phyloP scores from a whole-genome alignment of 2,888 invertebrate species.

The Leucoma salicis region DNA sequence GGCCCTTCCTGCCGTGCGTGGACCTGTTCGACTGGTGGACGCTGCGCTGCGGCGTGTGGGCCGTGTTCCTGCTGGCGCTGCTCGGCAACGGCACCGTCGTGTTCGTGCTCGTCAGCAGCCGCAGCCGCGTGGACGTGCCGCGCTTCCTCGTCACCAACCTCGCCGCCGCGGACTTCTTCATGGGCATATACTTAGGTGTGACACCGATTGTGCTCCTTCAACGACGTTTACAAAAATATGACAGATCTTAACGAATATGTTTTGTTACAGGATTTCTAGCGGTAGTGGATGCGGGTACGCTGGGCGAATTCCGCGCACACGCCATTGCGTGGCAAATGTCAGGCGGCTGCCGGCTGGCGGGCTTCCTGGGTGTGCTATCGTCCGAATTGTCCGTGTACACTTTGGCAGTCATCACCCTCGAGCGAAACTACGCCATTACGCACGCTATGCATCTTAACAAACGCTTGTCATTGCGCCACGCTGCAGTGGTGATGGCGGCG shows the following conservation, averaged over 20 bases:
- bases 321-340: slow-evolving; percentile 99
- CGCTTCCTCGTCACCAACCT: slow-evolving; percentile 98
- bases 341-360: slow-evolving; percentile 94
- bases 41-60: slow-evolving; percentile 97
- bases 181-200: slow-evolving; percentile 95
- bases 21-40: slow-evolving; percentile 99
- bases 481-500: slow-evolving; percentile 93
- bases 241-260: background rate
- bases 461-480: slow-evolving; percentile 93
- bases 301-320: slow-evolving; percentile 97
- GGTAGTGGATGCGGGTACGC: slow-evolving; percentile 96
- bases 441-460: slow-evolving; percentile 99
- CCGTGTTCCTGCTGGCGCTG: slow-evolving; percentile 96
- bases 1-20: slow-evolving; percentile 96
- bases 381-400: slow-evolving; percentile 98
- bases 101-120: slow-evolving; percentile 94
- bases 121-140: slow-evolving; percentile 97
- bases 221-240: background rate
- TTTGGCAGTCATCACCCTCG: slow-evolving; percentile 96
- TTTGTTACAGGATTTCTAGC: slow-evolving; percentile 90
- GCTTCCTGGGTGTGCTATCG: slow-evolving; percentile 96
- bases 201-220: background rate
- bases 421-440: slow-evolving; percentile 97
- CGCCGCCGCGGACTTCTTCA: slow-evolving; percentile 98
- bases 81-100: slow-evolving; percentile 98